Base-by-base conservation (phyloP, 2,113 vertebrate species). In the Aythya baeri region DNA sequence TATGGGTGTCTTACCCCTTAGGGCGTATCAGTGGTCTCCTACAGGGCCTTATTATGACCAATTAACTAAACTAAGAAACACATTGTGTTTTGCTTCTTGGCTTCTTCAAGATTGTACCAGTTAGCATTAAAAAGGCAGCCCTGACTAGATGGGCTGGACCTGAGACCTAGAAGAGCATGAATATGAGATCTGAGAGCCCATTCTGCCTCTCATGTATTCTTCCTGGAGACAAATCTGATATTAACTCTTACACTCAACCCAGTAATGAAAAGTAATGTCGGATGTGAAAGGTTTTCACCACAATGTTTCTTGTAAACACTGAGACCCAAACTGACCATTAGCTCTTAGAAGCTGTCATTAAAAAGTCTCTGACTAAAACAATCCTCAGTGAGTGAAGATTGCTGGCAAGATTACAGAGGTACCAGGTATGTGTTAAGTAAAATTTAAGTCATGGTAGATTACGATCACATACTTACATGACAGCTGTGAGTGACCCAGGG, bases 191-290 rank as follows among this genome's bases (percentile, higher is more conserved):
- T 46, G 58, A 80, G 54, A n/a, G 7, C 9, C 7, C 21, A 36
- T 80, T 73, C 32, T 85, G 12, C 18, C 44, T 80, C 27, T 73
- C 14, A 5, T 13, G 10, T 73, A 6, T 58, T 4, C 36, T 76
- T 86, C n/a, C 55, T 58, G 55, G 41, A 83, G 84, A 85, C 32
- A 95, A 83, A 86, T 67, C 27, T 86, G 62, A 50, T 86, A 91
- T 95, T 52, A 93, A 81, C 20, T 72, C 38, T 67, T 87, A 10
- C 36, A 54, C 18, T 96, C n/a, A 78, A 66, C 71, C 34, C 36
- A 49, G 36, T 38, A 88, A 82, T 31, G 66, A 92, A 96, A 93
- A 88, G 38, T 36, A 49, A 36, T 18, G 29, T 88, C 0, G 0
- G 49, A 82, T 79, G 85, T 49, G 76, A 67, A 78, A 84, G 7